Evolutionary conservation across 1,140 invertebrate genomes (phyloP), one percentile per base, ranked within the genome.

Genomic region (Zaprionus capensis): DNA sequence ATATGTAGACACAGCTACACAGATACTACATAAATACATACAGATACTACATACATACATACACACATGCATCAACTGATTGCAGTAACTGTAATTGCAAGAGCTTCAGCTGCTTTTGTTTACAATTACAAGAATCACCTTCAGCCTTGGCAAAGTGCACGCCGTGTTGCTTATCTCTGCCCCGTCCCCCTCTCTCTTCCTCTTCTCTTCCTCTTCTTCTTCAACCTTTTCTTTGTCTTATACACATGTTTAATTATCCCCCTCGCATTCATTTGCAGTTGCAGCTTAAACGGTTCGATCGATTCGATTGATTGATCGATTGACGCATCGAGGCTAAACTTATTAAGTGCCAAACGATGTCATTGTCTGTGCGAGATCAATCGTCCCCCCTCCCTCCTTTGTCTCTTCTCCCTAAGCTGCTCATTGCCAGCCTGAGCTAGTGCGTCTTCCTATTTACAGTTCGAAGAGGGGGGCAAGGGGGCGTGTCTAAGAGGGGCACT

Each of bases 321-420:
- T 70, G 84, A 75, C 57, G 84, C 84, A 72, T 88, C 76, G 77
- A 87, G 84, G 84, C 81, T 78, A 76, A 80, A 79, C 76, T 81
- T 83, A 83, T 87, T 87, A 83, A 87, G 69, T 76, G 84, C 68
- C 78, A 84, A 87, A 71, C 84, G 84, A 84, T 87, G 84, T 87
- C 84, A 90, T 84, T 87, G 81, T 68, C 84, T 78, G 44, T 9
- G 20, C 34, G 22, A 31, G 12, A 38, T 17, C 41, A 9, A n/a
- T 17, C 0, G 0, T 6, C n/a, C n/a, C 12, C 38, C 7, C 0
- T 9, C 28, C 2, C 28, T 7, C 2, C 28, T 31, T 2, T 3
- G 22, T 24, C 2, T 24, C 28, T 31, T 0, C 58, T 67, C 38
- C 1, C n/a, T n/a, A n/a, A 41, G 3, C 38, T 41, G 0, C 5